Evolutionary conservation across 2,888 invertebrate genomes (phyloP).

Genomic region (Noctua janthe): DNA sequence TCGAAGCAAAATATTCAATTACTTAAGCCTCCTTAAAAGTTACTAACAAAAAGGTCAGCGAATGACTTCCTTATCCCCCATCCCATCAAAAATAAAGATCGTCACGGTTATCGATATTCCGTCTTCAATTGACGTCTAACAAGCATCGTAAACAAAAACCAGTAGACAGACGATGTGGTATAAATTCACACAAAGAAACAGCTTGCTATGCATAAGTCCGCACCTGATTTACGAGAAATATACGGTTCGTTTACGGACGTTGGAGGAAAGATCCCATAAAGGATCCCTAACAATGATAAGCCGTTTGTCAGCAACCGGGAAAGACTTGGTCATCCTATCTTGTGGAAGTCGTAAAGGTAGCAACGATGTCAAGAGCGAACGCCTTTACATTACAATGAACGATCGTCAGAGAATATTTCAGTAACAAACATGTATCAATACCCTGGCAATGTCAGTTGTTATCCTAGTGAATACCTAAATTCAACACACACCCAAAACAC

Average conservation of each 20-base stretch:
- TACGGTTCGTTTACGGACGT: constrained; percentile 22
- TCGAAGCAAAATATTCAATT: background rate
- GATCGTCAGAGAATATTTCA: background rate
- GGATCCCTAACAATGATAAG: constrained; percentile 7
- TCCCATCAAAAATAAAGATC: constrained; percentile 16
- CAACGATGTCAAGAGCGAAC: background rate
- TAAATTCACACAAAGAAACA: constrained; percentile 28
- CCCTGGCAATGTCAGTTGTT: background rate
- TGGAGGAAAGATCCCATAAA: constrained; percentile 8
- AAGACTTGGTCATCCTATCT: background rate
- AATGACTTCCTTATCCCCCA: background rate
- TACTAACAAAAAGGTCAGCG: constrained; percentile 3
- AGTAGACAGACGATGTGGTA: background rate
- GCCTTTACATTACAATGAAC: background rate
- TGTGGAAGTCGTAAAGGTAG: constrained; percentile 9
- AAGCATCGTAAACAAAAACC: constrained; percentile 26
- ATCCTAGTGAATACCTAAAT: background rate
- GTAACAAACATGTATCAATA: background rate
- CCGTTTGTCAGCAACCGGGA: constrained; percentile 23
- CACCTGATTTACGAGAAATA: constrained; percentile 50
- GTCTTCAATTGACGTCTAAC: constrained; percentile 24
- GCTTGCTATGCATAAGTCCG: constrained; percentile 34
- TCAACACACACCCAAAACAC: no score
- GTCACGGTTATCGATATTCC: constrained; percentile 6
- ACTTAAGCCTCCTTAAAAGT: background rate